Percentiles rank a stretch among this genome's conserved stretches.
These are phyloP conservation scores for Lamprologus speciosus DNA, from an alignment of 2,113 vertebrate genomes.

Conservation along the genomic window DNA sequence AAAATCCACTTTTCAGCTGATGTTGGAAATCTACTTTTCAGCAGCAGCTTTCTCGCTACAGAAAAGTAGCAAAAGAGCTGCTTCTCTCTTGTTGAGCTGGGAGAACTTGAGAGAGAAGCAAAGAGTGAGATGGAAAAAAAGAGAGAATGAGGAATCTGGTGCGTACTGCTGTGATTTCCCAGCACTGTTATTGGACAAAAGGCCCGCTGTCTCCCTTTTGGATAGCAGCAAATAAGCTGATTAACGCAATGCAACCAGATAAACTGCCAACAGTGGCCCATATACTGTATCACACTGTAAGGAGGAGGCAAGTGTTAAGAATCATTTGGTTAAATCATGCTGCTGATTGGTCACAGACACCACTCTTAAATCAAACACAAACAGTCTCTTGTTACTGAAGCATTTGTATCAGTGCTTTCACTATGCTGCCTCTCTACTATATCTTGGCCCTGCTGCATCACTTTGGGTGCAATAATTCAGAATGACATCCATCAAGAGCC, in stretches of 20 bases:
- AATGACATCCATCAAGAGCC: not conserved
- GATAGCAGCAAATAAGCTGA: slow-evolving; percentile 19
- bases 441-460: not conserved
- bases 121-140: not conserved
- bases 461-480: not conserved
- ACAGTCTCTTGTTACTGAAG: not conserved
- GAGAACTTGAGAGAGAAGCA: not conserved
- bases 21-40: not conserved
- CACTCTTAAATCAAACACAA: not conserved
- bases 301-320: not conserved
- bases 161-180: not conserved
- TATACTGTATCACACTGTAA: not conserved
- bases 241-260: not conserved
- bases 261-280: not conserved
- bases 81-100: not conserved
- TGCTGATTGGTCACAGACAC: not conserved
- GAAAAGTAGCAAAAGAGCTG: not conserved
- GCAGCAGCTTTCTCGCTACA: not conserved
- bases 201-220: not conserved
- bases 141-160: not conserved
- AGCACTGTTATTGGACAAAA: not conserved
- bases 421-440: not conserved
- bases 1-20: not conserved
- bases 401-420: not conserved
- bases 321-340: not conserved